phyloP scores from a whole-genome alignment of 2,113 vertebrate genomes.

The Sylvietta virens region DNA sequence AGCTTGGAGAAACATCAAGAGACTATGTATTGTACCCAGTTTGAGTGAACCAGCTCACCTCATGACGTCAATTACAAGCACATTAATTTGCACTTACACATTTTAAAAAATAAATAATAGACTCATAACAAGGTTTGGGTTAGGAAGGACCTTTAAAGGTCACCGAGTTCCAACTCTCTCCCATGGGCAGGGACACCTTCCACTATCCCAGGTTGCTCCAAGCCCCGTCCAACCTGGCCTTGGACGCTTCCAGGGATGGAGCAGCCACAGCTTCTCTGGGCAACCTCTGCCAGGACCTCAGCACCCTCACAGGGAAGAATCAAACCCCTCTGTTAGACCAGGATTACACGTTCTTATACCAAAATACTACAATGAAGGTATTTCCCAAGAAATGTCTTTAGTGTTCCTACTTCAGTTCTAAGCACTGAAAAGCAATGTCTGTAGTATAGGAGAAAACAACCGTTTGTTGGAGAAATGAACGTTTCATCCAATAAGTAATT shows the following conservation, averaged over 20 bases:
- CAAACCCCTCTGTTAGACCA: neutral
- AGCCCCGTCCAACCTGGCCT: neutral
- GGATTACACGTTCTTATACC: neutral
- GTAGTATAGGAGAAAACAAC: neutral
- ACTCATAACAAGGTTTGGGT: neutral
- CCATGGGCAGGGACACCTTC: neutral
- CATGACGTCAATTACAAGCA: neutral
- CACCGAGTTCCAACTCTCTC: neutral
- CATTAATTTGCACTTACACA: neutral
- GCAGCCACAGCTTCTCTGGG: neutral
- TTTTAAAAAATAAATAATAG: neutral
- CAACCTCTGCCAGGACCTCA: accelerated
- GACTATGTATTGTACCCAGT: neutral
- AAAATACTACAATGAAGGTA: neutral
- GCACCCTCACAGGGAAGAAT: neutral
- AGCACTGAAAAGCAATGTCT: neutral
- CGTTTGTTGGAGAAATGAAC: neutral
- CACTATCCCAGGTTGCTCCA: accelerated
- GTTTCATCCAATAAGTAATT: neutral
- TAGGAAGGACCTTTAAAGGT: neutral
- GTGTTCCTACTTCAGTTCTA: neutral
- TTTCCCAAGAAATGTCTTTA: neutral
- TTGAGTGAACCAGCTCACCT: neutral
- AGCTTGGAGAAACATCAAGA: neutral
- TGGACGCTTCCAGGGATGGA: neutral